Base-by-base conservation (phyloP, 2,797 vertebrate species). In the Cheracebus regulus region DNA sequence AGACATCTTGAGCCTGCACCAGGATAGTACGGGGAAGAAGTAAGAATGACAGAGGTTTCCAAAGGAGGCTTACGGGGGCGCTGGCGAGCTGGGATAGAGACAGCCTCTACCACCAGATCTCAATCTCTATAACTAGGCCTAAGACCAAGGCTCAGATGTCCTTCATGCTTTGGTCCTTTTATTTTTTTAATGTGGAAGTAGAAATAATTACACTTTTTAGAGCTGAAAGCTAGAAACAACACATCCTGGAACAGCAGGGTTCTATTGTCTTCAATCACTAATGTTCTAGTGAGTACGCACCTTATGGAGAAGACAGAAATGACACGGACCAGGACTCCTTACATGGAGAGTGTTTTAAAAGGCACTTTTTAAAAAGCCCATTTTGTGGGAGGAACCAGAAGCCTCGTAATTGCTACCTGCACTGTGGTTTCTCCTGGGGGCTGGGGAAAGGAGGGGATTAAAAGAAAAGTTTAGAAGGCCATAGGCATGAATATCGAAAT, bases 401-500 rank as follows among this genome's bases (percentile, higher is more conserved):
- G 48, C 75, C 58, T 93, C 24, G 70, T 92, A 95, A 89, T 90
- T 97, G 52, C 58, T 85, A 22, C 88, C 41, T 86, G 33, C 58
- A n/a, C 58, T 86, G 30, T 76, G 58, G 78, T 92, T 93, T 95
- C 92, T 97, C 57, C 48, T 57, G 14, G 52, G 86, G 48, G 5
- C 8, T 95, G 57, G 52, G 20, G 46, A 94, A 20, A 39, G 26
- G 19, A 96, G 15, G n/a, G 15, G 46, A 95, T 90, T 87, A 75
- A 96, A 96, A 64, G 75, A 90, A 90, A 96, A 72, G 55, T 92
- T 82, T 96, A 82, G 73, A 96, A 88, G 75, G 94, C 81, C 48
- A 96, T 8, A 90, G 78, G 93, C 93, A 97, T 72, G 95, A 96
- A 88, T 95, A 97, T 85, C 36, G 67, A 96, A 96, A 75, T 61